Evolutionary conservation across 2,113 vertebrate genomes (phyloP).

Genomic region (Symphodus melops): DNA sequence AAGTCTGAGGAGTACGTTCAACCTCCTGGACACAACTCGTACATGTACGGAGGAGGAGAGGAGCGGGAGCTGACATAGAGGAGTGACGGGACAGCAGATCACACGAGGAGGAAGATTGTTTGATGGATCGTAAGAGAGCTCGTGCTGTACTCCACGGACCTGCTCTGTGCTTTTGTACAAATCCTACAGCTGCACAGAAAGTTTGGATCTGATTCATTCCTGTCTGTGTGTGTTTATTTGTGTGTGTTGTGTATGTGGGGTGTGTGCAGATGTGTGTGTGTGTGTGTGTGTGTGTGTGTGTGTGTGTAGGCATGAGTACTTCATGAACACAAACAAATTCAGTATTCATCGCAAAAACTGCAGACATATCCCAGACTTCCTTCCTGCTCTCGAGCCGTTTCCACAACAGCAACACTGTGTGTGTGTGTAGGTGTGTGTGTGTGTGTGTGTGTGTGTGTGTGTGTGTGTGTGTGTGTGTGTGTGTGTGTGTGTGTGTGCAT

Average conservation of each 20-base stretch:
- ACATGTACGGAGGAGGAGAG: constrained; percentile 85
- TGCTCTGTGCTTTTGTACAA: constrained; percentile 54
- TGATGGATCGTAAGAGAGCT: constrained; percentile 43
- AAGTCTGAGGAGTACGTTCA: constrained; percentile 97
- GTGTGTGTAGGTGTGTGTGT: constrained; percentile 4
- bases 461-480: constrained; percentile 4
- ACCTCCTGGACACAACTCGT: constrained; percentile 89
- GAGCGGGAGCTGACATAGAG: constrained; percentile 83
- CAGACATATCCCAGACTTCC: constrained; percentile 34
- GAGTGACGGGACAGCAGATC: constrained; percentile 8
- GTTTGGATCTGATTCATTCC: constrained; percentile 44
- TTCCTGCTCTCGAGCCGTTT: constrained; percentile 47
- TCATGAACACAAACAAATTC: constrained; percentile 24
- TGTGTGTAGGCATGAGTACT: constrained; percentile 2
- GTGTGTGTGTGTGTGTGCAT: constrained; percentile 8
- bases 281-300: constrained; percentile 8
- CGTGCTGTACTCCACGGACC: constrained; percentile 47
- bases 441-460: constrained; percentile 1
- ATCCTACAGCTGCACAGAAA: constrained; percentile 55
- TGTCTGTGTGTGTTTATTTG: constrained; percentile 17
- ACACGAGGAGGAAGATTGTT: constrained; percentile 51
- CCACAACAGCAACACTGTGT: constrained; percentile 13
- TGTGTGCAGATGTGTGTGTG: not conserved
- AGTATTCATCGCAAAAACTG: constrained; percentile 39
- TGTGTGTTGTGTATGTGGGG: constrained; percentile 4